Evolutionary conservation across 53 echinoderm and acorn worm species (phyloP).

Genomic region (Antedon mediterranea): DNA sequence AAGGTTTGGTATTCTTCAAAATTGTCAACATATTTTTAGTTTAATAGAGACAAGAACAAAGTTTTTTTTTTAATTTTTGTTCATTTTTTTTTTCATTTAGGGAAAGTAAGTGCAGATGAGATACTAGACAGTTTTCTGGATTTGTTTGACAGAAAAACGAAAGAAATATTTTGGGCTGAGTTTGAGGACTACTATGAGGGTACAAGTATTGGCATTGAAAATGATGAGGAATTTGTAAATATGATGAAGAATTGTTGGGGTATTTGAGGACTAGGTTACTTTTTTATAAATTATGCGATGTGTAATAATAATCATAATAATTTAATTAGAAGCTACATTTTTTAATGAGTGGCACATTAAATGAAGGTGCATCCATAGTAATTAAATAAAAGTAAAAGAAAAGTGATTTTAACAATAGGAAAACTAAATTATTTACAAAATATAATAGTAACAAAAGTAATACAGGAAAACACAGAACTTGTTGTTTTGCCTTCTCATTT

Average conservation of each 20-base stretch:
- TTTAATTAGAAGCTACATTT: too few relatives aligned
- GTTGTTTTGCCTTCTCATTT: too few relatives aligned
- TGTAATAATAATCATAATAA: too few relatives aligned
- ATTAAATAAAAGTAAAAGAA: too few relatives aligned
- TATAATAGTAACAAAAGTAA: too few relatives aligned
- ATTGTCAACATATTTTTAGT: not conserved
- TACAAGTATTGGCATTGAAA: constrained; percentile 39
- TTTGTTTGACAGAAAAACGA: constrained; percentile 48
- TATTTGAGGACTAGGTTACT: constrained; percentile 27
- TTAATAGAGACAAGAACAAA: not conserved
- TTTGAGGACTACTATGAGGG: constrained; percentile 99
- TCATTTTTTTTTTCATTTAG: constrained; percentile 19
- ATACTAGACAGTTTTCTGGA: constrained; percentile 55
- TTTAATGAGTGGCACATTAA: too few relatives aligned
- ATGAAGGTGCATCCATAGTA: too few relatives aligned
- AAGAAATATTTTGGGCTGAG: constrained; percentile 62
- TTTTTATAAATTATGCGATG: too few relatives aligned
- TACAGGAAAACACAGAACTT: too few relatives aligned
- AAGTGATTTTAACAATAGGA: too few relatives aligned
- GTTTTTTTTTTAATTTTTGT: not conserved
- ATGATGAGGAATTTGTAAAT: constrained; percentile 61
- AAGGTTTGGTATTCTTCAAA: too few relatives aligned
- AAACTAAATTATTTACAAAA: too few relatives aligned
- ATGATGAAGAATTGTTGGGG: constrained; percentile 76
- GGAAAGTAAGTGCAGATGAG: constrained; percentile 44